These are phyloP conservation scores for Xenopus petersii DNA, from an alignment of 2,797 vertebrate species.

Conservation along the genomic window DNA sequence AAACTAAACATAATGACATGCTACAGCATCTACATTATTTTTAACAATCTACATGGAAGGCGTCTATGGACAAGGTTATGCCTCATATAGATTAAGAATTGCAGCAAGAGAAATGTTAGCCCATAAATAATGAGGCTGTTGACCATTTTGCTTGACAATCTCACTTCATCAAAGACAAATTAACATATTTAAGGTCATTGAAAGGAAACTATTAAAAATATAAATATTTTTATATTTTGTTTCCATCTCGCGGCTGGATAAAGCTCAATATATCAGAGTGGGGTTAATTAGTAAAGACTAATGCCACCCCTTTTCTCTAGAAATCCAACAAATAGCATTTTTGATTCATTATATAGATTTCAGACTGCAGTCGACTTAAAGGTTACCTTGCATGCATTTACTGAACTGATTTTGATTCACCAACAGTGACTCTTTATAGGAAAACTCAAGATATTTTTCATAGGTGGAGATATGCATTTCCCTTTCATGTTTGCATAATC, in stretches of 20 bases:
- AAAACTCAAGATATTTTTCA: slow-evolving; percentile 59
- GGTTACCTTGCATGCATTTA: slow-evolving; percentile 59
- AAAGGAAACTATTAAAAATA: slow-evolving; percentile 61
- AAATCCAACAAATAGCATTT: slow-evolving; percentile 42
- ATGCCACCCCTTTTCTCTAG: slow-evolving; percentile 45
- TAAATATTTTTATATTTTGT: slow-evolving; percentile 56
- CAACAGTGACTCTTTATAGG: slow-evolving; percentile 66
- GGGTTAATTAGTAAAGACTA: slow-evolving; percentile 56
- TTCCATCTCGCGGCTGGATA: slow-evolving; percentile 56
- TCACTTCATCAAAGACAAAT: slow-evolving; percentile 57
- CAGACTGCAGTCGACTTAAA: slow-evolving; percentile 50
- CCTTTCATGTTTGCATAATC: slow-evolving; percentile 63
- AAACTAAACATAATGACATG: slow-evolving; percentile 29
- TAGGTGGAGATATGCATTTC: slow-evolving; percentile 55
- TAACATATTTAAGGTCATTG: slow-evolving; percentile 55
- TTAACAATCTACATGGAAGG: slow-evolving; percentile 17
- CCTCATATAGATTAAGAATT: slow-evolving; percentile 50
- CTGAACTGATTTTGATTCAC: slow-evolving; percentile 55
- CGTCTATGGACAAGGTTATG: slow-evolving; percentile 39
- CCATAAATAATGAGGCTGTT: slow-evolving; percentile 57
- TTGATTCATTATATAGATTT: slow-evolving; percentile 29
- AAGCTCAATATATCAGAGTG: slow-evolving; percentile 42
- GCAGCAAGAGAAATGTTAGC: slow-evolving; percentile 51
- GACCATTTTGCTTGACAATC: slow-evolving; percentile 55
- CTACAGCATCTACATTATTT: slow-evolving; percentile 27